A percentile compares a stretch with the other conserved stretches of the same genome.
Evolutionary conservation across 2,113 vertebrate species (phyloP).

Genomic region (Eublepharis macularius): DNA sequence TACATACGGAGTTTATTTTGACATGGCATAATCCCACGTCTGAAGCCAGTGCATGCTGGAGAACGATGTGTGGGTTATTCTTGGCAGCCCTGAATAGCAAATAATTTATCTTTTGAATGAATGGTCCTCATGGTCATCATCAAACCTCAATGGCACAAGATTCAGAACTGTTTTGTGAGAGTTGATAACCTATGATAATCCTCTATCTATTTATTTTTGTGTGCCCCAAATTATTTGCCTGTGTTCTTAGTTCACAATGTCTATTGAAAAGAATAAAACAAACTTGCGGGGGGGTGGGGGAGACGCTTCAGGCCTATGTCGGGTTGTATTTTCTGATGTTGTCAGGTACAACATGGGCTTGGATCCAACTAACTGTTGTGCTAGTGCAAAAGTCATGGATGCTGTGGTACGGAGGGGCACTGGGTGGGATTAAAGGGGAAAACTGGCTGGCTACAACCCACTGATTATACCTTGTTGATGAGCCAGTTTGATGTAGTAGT

Average conservation of each 20-base stretch:
- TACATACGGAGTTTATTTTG: background rate
- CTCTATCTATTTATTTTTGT: background rate
- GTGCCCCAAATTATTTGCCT: background rate
- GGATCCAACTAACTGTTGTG: no score
- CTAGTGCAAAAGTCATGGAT: no score
- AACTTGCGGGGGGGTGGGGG: background rate
- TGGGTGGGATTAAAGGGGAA: no score
- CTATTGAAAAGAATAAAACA: background rate
- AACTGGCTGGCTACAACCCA: no score
- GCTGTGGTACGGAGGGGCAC: no score
- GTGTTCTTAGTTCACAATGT: background rate
- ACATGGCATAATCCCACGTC: background rate
- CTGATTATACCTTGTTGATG: no score
- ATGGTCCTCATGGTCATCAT: background rate
- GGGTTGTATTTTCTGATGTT: no score
- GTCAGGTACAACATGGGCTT: no score
- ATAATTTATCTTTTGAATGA: background rate
- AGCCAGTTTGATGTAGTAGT: no score
- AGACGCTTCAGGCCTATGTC: background rate
- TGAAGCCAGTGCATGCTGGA: background rate
- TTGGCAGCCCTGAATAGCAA: background rate
- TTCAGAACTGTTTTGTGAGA: background rate
- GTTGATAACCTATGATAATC: background rate
- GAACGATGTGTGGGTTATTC: rapidly evolving
- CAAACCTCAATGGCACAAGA: slow-evolving; percentile 4